These are phyloP conservation scores for Chironomus tentans DNA, from an alignment of 2,888 invertebrate species.

Conservation along the genomic window DNA sequence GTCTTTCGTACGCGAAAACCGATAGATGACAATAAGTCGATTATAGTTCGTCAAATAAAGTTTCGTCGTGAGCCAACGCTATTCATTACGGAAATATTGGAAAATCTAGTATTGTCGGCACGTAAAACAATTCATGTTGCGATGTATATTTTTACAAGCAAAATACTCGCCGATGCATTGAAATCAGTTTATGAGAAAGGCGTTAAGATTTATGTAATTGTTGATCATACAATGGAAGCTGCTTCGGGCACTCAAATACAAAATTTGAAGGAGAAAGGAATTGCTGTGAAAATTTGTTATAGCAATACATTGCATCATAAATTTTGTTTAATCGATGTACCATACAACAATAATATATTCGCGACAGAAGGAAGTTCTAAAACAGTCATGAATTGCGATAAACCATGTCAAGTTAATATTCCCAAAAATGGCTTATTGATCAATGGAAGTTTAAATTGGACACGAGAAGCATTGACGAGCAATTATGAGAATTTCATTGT, in stretches of 20 bases:
- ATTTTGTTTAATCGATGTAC: slow-evolving; percentile 23
- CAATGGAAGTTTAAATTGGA: slow-evolving; percentile 16
- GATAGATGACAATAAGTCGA: not conserved
- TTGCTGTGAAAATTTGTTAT: not conserved
- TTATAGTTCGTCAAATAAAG: not conserved
- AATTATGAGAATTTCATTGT: slow-evolving; percentile 14
- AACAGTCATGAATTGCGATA: not conserved
- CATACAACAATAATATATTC: not conserved
- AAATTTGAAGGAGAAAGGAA: not conserved
- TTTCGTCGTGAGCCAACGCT: not conserved
- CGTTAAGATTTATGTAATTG: slow-evolving; percentile 3
- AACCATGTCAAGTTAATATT: not conserved
- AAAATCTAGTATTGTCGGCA: slow-evolving; percentile 5
- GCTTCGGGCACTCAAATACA: not conserved
- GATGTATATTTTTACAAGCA: slow-evolving; percentile 20
- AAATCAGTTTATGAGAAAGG: not conserved
- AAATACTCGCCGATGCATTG: not conserved
- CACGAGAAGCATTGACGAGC: not conserved
- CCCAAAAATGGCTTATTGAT: slow-evolving; percentile 8
- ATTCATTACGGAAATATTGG: not conserved
- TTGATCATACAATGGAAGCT: slow-evolving; percentile 18
- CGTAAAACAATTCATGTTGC: not conserved
- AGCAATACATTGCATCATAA: slow-evolving; percentile 17
- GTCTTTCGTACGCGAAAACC: not conserved
- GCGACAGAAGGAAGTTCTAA: not conserved